phyloP scores from a whole-genome alignment of 2,113 vertebrate species.

The Phaethon lepturus region DNA sequence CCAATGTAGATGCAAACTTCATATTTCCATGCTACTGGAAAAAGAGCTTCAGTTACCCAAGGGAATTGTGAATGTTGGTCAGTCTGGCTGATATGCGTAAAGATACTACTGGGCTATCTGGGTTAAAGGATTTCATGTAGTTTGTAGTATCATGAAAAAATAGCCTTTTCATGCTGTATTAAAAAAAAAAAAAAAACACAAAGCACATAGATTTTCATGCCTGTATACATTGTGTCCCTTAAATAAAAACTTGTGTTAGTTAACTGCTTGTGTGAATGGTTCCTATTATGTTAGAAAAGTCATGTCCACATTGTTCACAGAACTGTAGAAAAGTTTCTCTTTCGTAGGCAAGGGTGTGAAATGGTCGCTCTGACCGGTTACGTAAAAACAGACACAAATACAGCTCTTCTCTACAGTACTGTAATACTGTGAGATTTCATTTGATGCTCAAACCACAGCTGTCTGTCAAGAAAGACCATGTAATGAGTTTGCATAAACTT shows the following conservation, averaged over 20 bases:
- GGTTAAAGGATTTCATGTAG: neutral
- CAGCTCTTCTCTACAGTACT: neutral
- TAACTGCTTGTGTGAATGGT: neutral
- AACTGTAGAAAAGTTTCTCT: neutral
- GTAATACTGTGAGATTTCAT: neutral
- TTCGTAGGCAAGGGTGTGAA: neutral
- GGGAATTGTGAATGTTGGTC: neutral
- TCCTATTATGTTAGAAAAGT: neutral
- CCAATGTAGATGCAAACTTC: neutral
- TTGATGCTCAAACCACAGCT: neutral
- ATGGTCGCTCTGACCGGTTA: neutral
- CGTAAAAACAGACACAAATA: rapidly evolving
- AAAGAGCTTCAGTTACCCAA: neutral
- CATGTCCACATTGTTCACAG: rapidly evolving
- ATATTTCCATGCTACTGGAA: neutral
- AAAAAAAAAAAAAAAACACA: neutral
- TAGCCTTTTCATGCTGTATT: neutral
- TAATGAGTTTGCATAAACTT: neutral
- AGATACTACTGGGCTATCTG: neutral
- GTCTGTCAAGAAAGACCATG: neutral
- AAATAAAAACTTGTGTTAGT: neutral
- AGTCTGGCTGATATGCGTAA: neutral
- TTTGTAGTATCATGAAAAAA: neutral
- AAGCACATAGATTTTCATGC: rapidly evolving
- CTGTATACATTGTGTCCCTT: neutral